phyloP scores from a whole-genome alignment of 2,888 invertebrate species.

The Incurvaria masculella region DNA sequence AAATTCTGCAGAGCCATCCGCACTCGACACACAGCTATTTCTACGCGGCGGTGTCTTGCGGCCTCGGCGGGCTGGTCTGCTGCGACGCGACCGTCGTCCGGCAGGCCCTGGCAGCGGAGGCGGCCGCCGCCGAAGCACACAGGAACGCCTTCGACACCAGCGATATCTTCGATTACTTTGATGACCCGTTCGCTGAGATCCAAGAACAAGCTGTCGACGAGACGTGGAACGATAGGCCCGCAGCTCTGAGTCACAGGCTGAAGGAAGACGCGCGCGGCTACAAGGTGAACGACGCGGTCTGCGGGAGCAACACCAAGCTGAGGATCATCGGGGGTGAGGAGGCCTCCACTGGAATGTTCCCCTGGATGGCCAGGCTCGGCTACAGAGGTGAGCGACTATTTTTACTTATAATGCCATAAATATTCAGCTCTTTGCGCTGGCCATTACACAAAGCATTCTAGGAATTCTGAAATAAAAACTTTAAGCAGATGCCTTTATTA shows the following conservation, averaged over 20 bases:
- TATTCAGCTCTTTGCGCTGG: too few relatives aligned
- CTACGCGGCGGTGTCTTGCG: not conserved
- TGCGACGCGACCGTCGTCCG: not conserved
- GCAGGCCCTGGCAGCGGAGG: not conserved
- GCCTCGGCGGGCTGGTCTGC: not conserved
- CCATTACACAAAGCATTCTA: too few relatives aligned
- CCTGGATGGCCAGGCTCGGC: slow-evolving; percentile 50
- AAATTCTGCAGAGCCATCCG: not conserved
- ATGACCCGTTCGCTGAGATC: not conserved
- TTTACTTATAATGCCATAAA: too few relatives aligned
- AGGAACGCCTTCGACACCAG: not conserved
- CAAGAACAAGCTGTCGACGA: not conserved
- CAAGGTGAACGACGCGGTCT: slow-evolving; percentile 18
- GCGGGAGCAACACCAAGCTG: slow-evolving; percentile 26
- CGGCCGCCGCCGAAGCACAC: not conserved
- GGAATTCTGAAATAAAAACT: too few relatives aligned
- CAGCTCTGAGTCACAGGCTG: not conserved
- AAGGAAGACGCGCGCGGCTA: not conserved
- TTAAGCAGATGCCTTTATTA: too few relatives aligned
- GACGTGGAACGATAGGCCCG: not conserved
- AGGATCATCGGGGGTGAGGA: slow-evolving; percentile 45
- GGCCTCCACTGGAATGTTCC: slow-evolving; percentile 50
- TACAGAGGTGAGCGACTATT: slow-evolving; percentile 12
- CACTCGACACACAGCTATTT: not conserved
- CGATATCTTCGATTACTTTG: not conserved